These are phyloP conservation scores for Rhaphigaster nebulosa DNA, from an alignment of 2,888 invertebrate species.

Conservation along the genomic window DNA sequence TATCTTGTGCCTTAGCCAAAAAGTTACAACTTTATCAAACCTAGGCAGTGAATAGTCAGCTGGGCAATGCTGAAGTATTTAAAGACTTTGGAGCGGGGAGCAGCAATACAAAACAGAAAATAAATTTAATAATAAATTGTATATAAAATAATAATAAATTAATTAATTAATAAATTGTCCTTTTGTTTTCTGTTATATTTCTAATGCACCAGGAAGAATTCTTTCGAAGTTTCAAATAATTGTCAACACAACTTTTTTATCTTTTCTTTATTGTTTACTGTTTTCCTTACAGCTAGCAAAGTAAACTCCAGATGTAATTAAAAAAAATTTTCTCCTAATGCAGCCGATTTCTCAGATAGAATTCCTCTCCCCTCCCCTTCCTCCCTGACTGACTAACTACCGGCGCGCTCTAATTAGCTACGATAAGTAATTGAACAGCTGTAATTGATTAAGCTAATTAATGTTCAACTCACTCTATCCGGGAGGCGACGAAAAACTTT, in stretches of 20 bases:
- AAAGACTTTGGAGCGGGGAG: too few species aligned
- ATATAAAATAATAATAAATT: too few species aligned
- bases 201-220: too few species aligned
- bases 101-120: too few species aligned
- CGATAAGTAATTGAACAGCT: constrained; percentile 22
- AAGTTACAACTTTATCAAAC: too few species aligned
- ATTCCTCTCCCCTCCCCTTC: neutral
- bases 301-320: neutral
- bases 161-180: too few species aligned
- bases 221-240: too few species aligned
- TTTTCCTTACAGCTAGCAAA: neutral
- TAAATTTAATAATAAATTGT: too few species aligned
- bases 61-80: too few species aligned
- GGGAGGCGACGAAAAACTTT: neutral
- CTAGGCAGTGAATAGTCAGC: too few species aligned
- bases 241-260: neutral
- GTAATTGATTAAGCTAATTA: constrained; percentile 26
- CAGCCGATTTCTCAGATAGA: neutral
- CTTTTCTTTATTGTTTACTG: neutral
- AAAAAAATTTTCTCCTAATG: constrained; percentile 11
- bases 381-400: neutral
- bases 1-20: too few species aligned
- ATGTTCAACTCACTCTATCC: neutral
- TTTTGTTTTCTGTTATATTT: too few species aligned
- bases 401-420: neutral